Percentiles rank a stretch among this genome's conserved stretches.
Conservation (phyloP, 1,140 invertebrate species). For the Conus betulinus region DNA sequence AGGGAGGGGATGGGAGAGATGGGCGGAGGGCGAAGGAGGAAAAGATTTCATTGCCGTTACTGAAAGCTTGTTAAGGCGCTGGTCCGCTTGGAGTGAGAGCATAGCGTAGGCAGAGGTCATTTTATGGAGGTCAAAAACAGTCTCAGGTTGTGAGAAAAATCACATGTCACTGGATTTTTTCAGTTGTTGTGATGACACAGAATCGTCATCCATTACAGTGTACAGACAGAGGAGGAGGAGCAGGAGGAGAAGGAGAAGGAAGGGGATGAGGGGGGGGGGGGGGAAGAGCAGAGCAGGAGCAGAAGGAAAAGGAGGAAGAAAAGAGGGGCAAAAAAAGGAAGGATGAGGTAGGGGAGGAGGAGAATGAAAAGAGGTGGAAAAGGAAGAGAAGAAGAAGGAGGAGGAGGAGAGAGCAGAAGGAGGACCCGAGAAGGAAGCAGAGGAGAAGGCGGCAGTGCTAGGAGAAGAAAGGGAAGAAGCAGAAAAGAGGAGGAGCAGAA, state of each 20-base stretch:
- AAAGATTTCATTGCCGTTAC: no score
- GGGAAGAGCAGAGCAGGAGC: neutral
- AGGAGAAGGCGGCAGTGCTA: neutral
- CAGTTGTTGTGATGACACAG: no score
- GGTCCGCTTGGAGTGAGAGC: neutral
- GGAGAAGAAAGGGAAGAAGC: neutral
- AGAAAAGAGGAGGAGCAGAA: neutral
- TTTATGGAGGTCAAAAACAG: neutral
- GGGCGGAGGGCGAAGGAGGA: neutral
- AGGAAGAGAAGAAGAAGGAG: neutral
- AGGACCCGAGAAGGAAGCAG: neutral
- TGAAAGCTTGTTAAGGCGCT: no score
- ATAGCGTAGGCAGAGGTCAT: constrained; percentile 8
- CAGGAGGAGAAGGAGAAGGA: neutral
- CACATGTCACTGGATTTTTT: no score
- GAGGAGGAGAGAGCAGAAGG: neutral
- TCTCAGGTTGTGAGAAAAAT: constrained; percentile 5
- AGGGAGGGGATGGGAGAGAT: neutral
- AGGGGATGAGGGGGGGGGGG: neutral
- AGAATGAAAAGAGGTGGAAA: neutral
- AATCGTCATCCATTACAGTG: no score
- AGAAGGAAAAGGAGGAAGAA: neutral
- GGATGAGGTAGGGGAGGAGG: neutral
- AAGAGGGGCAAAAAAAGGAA: neutral
- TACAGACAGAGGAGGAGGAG: neutral